Evolutionary conservation across 2,888 invertebrate genomes (phyloP), one percentile per base, ranked within the genome.

Genomic region (Eustalomyia histrio): DNA sequence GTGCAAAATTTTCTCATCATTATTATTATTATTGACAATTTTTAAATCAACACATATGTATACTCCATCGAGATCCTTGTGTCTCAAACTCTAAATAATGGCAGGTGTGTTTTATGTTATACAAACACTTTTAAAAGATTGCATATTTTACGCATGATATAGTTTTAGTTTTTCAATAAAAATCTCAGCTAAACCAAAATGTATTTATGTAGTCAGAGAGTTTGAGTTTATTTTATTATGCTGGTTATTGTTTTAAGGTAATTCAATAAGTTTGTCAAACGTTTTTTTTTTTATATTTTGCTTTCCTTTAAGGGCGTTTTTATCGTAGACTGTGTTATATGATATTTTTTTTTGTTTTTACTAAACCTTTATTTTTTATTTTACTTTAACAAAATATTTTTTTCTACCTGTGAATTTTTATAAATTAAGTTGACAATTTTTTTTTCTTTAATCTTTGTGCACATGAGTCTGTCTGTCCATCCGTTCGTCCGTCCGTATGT

Each of bases 211-310:
- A 29, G n/a, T n/a, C n/a, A n/a, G 47, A 43, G 53, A 12, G 33
- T 53, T 67, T 24, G 5, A 7, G 3, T 29, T n/a, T n/a, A n/a
- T n/a, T n/a, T n/a, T 53, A 18, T 17, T n/a, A 24, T 53, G 14
- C 14, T 50, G 8, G 12, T 57, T 35, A 8, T 18, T 18, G 53
- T 35, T 39, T 73, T 43, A 39, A 65, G 64, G 83, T 79, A 83
- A 83, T 79, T 81, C 52, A 81, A 83, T 80, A 80, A 71, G 64
- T 57, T 75, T 79, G 58, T 76, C 68, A 76, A 74, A 68, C 50
- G 65, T 68, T 73, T 74, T 24, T 17, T 39, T 29, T 58, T 57
- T n/a, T 63, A 39, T 35, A 10, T 21, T 65, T 21, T 68, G 24
- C 33, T 43, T 67, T 75, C 33, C 53, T 67, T 75, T 69, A 47